phyloP scores from a whole-genome alignment of 2,113 vertebrate species.

The Albula goreensis region DNA sequence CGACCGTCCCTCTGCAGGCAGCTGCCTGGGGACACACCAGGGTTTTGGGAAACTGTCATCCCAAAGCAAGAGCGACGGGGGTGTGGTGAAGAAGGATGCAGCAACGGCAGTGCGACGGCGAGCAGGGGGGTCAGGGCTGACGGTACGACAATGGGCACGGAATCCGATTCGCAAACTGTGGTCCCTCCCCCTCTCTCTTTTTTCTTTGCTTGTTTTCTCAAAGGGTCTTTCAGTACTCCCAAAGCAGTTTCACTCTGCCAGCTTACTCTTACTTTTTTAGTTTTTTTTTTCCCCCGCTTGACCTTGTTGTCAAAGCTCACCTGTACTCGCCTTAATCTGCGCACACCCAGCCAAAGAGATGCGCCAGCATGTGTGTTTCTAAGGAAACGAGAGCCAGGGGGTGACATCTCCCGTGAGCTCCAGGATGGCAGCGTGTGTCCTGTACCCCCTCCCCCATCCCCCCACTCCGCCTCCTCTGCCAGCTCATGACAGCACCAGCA shows the following conservation, averaged over 20 bases:
- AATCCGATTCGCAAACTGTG: not conserved
- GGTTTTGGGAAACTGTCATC: too few species aligned
- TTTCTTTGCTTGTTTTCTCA: not conserved
- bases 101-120: too few species aligned
- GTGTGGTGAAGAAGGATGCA: not conserved
- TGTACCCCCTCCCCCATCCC: constrained; percentile 35
- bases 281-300: constrained; percentile 27
- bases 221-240: not conserved
- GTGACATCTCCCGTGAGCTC: constrained; percentile 38
- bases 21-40: not conserved
- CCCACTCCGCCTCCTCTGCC: not conserved
- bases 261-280: constrained; percentile 12
- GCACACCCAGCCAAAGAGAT: not conserved
- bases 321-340: constrained; percentile 36
- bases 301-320: constrained; percentile 42
- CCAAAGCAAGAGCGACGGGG: not conserved
- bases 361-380: constrained; percentile 33
- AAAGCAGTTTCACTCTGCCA: not conserved
- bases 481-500: not conserved
- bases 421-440: constrained; percentile 45
- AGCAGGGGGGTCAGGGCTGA: too few species aligned
- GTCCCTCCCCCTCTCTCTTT: not conserved
- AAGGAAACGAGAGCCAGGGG: constrained; percentile 42
- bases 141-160: too few species aligned
- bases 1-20: not conserved